These are phyloP conservation scores for Emydura subglobosa DNA, from an alignment of 2,113 vertebrate genomes.

Conservation along the genomic window DNA sequence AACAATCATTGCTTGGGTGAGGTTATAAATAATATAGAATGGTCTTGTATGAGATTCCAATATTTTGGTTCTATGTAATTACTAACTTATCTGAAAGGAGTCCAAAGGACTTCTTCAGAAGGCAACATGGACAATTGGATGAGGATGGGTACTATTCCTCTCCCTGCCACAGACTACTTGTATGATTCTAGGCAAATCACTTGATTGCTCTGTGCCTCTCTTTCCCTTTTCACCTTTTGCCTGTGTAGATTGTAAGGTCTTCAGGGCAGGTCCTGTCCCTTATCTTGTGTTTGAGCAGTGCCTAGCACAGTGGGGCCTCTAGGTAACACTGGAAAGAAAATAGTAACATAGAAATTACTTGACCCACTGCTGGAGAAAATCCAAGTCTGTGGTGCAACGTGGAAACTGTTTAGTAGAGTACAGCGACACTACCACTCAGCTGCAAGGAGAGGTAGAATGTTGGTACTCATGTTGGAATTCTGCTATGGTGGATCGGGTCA, in stretches of 20 bases:
- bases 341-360: not conserved
- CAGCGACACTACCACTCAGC: not conserved
- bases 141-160: not conserved
- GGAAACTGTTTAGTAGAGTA: not conserved
- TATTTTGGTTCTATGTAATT: not conserved
- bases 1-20: not conserved
- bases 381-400: not conserved
- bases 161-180: not conserved
- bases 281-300: not conserved
- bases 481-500: not conserved
- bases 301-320: not conserved
- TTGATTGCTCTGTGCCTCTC: not conserved
- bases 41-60: not conserved
- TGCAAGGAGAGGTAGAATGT: not conserved
- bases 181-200: not conserved
- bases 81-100: not conserved
- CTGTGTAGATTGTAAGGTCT: not conserved
- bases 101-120: not conserved
- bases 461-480: not conserved
- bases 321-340: fast-evolving
- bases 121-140: fast-evolving
- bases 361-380: not conserved
- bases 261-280: not conserved
- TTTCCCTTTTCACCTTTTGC: not conserved
- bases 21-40: not conserved